Percentiles rank a stretch among this genome's conserved stretches.
Conservation (phyloP, 2,113 vertebrate genomes). For the Brevimyrus niger region DNA sequence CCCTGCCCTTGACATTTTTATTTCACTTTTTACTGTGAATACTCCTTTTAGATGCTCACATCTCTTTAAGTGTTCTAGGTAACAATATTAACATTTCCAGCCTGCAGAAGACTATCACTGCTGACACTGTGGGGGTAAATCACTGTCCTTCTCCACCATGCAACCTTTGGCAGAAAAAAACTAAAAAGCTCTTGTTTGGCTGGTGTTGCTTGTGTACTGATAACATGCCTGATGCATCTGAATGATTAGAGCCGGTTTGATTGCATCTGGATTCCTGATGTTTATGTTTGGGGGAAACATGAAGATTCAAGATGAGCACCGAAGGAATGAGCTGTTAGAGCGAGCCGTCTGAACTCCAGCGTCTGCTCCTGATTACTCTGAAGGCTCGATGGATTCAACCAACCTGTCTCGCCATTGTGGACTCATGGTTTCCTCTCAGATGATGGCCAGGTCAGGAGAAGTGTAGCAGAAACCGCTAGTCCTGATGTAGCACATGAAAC, state of each 20-base stretch:
- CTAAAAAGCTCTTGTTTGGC: neutral
- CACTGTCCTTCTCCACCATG: neutral
- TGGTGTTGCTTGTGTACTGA: neutral
- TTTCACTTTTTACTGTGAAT: neutral
- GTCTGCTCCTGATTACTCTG: neutral
- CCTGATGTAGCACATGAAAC: neutral
- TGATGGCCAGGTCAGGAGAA: neutral
- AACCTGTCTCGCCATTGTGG: neutral
- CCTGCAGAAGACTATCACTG: neutral
- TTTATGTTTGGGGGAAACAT: neutral
- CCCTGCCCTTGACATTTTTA: neutral
- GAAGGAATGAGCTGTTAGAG: constrained; percentile 1
- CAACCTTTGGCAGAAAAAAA: neutral
- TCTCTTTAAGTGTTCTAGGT: neutral
- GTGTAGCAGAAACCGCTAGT: neutral
- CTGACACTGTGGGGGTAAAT: neutral
- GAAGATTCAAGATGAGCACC: neutral
- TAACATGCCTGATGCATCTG: neutral
- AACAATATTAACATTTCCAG: neutral
- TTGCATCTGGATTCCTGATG: neutral
- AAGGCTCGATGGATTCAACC: neutral
- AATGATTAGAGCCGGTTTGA: neutral
- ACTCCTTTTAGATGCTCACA: neutral
- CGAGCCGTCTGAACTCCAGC: neutral
- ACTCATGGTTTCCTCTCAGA: neutral